Evolutionary conservation across 2,797 vertebrate genomes (phyloP).

Genomic region (Xenopus petersii): DNA sequence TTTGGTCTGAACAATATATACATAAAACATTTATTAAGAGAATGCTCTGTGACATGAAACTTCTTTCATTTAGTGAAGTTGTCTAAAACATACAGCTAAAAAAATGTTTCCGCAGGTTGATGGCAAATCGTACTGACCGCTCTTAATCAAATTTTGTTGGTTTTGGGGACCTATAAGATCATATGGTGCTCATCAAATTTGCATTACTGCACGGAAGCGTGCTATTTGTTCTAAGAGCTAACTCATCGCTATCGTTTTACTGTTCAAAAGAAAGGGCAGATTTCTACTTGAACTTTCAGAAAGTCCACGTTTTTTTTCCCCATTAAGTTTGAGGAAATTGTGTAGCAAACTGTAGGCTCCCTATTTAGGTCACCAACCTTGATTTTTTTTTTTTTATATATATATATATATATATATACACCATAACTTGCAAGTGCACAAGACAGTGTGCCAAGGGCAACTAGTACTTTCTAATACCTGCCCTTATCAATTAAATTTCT

Average conservation of each 20-base stretch:
- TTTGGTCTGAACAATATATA: too few species aligned
- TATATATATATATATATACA: too few species aligned
- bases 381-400: too few species aligned
- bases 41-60: too few species aligned
- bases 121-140: conserved; percentile 17
- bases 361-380: background rate
- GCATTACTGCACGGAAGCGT: background rate
- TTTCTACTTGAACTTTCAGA: background rate
- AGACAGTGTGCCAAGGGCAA: too few species aligned
- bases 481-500: background rate
- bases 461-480: too few species aligned
- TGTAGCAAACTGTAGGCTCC: background rate
- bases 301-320: background rate
- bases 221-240: background rate
- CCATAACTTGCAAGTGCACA: too few species aligned
- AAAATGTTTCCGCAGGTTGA: background rate
- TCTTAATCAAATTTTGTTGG: conserved; percentile 22
- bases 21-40: too few species aligned
- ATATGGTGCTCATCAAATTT: conserved; percentile 20
- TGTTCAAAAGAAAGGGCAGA: too few species aligned
- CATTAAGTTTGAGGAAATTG: too few species aligned
- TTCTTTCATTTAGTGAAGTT: too few species aligned
- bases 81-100: background rate
- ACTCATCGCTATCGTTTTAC: background rate
- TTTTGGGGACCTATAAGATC: conserved; percentile 10